Evolutionary conservation across 2,797 vertebrate species (phyloP).

Genomic region (Micropoecilia bifurca): DNA sequence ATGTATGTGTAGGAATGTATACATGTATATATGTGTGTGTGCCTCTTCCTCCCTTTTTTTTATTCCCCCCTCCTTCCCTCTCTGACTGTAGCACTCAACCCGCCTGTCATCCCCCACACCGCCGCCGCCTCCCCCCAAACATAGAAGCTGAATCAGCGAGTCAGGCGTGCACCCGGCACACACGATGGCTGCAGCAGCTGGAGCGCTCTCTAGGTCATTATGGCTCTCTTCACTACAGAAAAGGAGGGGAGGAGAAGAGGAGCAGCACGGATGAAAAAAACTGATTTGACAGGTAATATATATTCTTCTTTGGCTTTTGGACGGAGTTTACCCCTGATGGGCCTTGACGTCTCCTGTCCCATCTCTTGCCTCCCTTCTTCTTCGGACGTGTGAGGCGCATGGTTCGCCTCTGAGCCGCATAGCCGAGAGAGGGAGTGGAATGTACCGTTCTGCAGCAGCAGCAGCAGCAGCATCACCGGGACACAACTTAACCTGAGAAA

Average conservation of each 20-base stretch:
- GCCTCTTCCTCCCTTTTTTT: constrained; percentile 56
- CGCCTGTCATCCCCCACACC: constrained; percentile 61
- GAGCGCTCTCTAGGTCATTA: constrained; percentile 91
- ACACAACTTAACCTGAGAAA: constrained; percentile 76
- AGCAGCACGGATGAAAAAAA: constrained; percentile 78
- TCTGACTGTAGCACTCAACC: constrained; percentile 75
- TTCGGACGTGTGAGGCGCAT: constrained; percentile 76
- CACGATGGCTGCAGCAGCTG: constrained; percentile 92
- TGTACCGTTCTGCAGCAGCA: constrained; percentile 80
- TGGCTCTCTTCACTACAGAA: constrained; percentile 85
- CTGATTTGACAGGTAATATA: constrained; percentile 91
- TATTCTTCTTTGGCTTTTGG: constrained; percentile 74
- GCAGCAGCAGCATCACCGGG: constrained; percentile 60
- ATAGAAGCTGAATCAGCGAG: constrained; percentile 95
- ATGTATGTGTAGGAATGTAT: constrained; percentile 71
- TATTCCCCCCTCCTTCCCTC: constrained; percentile 50
- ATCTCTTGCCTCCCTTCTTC: constrained; percentile 60
- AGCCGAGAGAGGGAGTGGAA: constrained; percentile 76
- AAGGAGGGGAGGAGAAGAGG: constrained; percentile 70
- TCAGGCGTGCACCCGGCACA: constrained; percentile 85
- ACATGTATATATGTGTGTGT: constrained; percentile 23
- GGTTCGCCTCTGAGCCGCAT: constrained; percentile 72
- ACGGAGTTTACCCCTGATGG: constrained; percentile 75
- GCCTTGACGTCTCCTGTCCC: constrained; percentile 67
- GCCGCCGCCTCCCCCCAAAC: constrained; percentile 75